phyloP scores from a whole-genome alignment of 2,113 vertebrate genomes.

The Heloderma charlesbogerti region DNA sequence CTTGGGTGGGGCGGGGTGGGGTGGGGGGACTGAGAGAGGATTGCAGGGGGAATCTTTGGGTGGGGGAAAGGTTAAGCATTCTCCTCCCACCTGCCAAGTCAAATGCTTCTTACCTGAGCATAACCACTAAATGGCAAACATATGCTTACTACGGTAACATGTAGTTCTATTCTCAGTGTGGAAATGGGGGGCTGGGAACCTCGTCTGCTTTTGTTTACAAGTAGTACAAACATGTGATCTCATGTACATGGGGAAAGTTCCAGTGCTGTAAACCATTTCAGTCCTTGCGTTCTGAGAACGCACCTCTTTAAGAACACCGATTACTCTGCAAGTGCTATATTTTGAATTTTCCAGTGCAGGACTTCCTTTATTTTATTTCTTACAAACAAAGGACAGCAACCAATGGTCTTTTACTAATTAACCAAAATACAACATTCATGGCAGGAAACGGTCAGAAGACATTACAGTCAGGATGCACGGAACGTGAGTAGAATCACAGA shows the following conservation, averaged over 20 bases:
- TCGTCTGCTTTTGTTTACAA: not conserved
- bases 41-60: not conserved
- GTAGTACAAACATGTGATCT: no score
- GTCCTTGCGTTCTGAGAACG: not conserved
- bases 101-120: not conserved
- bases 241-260: not conserved
- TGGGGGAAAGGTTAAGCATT: not conserved
- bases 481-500: no score
- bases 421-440: not conserved
- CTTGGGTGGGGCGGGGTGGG: no score
- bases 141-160: not conserved
- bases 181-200: not conserved
- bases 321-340: not conserved
- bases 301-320: not conserved
- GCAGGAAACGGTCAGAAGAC: conserved; percentile 4
- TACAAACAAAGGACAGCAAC: not conserved
- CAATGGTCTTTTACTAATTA: not conserved
- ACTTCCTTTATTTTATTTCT: no score
- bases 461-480: conserved; percentile 7
- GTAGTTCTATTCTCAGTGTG: no score
- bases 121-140: not conserved
- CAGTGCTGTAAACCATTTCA: not conserved
- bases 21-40: not conserved
- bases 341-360: not conserved
- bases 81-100: not conserved